Base-by-base conservation (phyloP, 2,888 invertebrate species). In the Drosophila meridiana region DNA sequence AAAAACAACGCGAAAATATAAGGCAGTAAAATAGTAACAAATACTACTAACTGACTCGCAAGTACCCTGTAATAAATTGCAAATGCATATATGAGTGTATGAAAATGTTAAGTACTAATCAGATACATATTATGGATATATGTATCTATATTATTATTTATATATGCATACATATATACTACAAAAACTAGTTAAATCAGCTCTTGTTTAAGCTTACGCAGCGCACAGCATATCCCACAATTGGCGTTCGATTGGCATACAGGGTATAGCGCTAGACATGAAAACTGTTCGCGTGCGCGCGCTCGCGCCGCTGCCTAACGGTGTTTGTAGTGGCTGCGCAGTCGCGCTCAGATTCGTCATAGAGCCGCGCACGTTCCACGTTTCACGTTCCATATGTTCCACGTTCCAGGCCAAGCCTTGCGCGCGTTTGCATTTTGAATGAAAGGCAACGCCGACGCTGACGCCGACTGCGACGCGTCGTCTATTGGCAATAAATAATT, bases 401-500 rank as follows among this genome's bases (percentile, higher is more conserved):
- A 75, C 42, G 59, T 69, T 79, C 71, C 82, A 64, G 45, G 89
- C 82, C 74, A 73, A 66, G 68, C 73, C 75, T 73, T 47, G 59
- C 50, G 64, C 57, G 42, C 57, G 42, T 78, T 79, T 80, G 80
- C 70, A 60, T 70, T 77, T 76, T 77, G 65, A 76, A 77, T 76
- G 77, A 77, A 77, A 77, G 77, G 77, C 70, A 66, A 76, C 58
- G 34, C 36, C 57, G 48, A 60, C 74, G 56, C 3, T 13, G 34
- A 13, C 57, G 32, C 8, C 32, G 32, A 11, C 47, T 8, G 34
- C 45, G 69, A n/a, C 42, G 40, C 71, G 53, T 56, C 53, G 69
- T 13, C 66, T 69, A 67, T 85, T 85, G 88, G 88, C 83, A 85
- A 86, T 89, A 86, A 85, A 85, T 85, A 85, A 88, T 88, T 86